phyloP scores from a whole-genome alignment of 2,888 invertebrate species.

The Epirrhoe tristata region DNA sequence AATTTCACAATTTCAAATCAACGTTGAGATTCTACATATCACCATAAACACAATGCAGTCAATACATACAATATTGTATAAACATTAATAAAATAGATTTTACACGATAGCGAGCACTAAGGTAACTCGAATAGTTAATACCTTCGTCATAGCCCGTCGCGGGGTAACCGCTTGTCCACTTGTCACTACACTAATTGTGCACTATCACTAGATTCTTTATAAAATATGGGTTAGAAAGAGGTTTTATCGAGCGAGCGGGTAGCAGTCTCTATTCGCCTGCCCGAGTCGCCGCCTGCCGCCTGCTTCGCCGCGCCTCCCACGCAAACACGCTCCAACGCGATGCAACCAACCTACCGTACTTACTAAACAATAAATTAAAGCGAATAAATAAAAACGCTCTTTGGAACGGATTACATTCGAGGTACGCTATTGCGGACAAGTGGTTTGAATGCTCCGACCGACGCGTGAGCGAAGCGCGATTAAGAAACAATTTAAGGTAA shows the following conservation, averaged over 20 bases:
- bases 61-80: conserved; percentile 48
- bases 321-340: conserved; percentile 51
- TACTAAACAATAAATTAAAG: conserved; percentile 71
- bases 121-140: conserved; percentile 70
- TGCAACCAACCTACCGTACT: conserved; percentile 52
- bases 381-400: conserved; percentile 79
- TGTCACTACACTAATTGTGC: conserved; percentile 67
- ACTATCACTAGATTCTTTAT: conserved; percentile 57
- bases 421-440: conserved; percentile 54
- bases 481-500: conserved; percentile 22
- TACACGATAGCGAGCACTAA: conserved; percentile 57
- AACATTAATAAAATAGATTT: conserved; percentile 69
- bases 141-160: conserved; percentile 64
- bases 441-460: conserved; percentile 52
- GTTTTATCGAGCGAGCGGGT: conserved; percentile 51
- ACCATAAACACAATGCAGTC: conserved; percentile 46
- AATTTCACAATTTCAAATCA: conserved; percentile 54
- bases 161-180: conserved; percentile 39
- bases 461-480: conserved; percentile 28
- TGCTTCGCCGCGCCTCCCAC: conserved; percentile 43
- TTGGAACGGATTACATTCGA: conserved; percentile 78
- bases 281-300: conserved; percentile 52
- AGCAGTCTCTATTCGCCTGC: conserved; percentile 64
- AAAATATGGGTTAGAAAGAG: conserved; percentile 56
- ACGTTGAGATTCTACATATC: conserved; percentile 59